A percentile compares a stretch with the other conserved stretches of the same genome.
phyloP scores from a whole-genome alignment of 2,888 invertebrate species.

The Invenusta paracnida region DNA sequence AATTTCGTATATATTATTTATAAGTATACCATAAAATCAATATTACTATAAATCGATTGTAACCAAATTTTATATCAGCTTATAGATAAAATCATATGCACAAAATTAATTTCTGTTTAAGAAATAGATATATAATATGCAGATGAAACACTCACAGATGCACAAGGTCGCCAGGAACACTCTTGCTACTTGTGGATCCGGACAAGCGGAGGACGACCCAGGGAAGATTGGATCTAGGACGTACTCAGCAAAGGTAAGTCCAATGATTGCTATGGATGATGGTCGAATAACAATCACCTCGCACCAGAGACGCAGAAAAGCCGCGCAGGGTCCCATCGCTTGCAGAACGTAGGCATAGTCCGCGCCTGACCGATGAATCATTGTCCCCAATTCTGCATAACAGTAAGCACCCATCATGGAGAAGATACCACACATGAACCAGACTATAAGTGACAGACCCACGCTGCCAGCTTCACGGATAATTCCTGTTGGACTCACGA shows the following conservation, averaged over 20 bases:
- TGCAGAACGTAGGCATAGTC: constrained; percentile 99
- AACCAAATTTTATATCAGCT: no score
- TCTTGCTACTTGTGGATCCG: no score
- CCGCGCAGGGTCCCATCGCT: constrained; percentile 96
- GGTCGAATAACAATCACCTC: constrained; percentile 97
- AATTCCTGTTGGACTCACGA: constrained; percentile 88
- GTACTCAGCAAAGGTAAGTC: constrained; percentile 91
- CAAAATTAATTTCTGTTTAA: no score
- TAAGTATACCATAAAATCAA: no score
- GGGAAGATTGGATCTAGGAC: constrained; percentile 91
- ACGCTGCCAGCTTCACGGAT: constrained; percentile 83
- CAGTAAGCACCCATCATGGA: constrained; percentile 96
- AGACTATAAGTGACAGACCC: constrained; percentile 83
- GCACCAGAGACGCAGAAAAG: constrained; percentile 92
- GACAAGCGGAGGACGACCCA: no score
- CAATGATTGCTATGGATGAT: constrained; percentile 80
- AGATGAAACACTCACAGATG: no score
- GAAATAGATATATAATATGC: no score
- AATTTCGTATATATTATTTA: no score
- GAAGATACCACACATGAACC: constrained; percentile 80
- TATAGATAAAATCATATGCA: no score
- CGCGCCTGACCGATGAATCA: constrained; percentile 69
- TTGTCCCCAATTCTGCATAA: constrained; percentile 95
- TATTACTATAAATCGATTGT: no score
- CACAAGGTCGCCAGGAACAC: no score